Conservation (phyloP, 2,797 vertebrate species). For the Euthynnus affinis region DNA sequence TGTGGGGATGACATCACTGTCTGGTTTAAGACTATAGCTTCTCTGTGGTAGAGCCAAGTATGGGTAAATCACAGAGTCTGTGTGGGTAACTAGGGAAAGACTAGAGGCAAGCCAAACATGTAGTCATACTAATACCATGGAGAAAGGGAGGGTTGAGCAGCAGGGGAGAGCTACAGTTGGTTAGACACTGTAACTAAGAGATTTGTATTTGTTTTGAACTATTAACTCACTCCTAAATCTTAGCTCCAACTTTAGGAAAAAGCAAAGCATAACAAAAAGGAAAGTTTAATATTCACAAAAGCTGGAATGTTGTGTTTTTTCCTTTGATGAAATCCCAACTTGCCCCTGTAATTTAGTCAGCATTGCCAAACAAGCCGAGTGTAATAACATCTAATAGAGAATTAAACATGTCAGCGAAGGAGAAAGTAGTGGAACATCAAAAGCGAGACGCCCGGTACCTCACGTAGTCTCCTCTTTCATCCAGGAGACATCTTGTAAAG, state of each 20-base stretch:
- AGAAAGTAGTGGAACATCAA: constrained; percentile 78
- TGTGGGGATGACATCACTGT: constrained; percentile 77
- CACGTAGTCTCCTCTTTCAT: constrained; percentile 75
- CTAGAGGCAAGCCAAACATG: constrained; percentile 79
- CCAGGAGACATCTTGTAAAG: constrained; percentile 64
- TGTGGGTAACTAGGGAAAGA: constrained; percentile 79
- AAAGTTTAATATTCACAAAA: constrained; percentile 44
- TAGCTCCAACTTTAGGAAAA: constrained; percentile 48
- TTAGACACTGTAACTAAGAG: constrained; percentile 76
- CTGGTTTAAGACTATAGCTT: constrained; percentile 78
- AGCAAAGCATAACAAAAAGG: constrained; percentile 33
- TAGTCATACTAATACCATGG: constrained; percentile 77
- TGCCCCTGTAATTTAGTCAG: constrained; percentile 63
- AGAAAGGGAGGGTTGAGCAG: constrained; percentile 62
- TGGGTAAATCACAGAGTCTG: constrained; percentile 77
- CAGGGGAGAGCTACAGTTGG: constrained; percentile 59
- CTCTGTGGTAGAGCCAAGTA: constrained; percentile 81
- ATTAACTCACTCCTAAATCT: constrained; percentile 59
- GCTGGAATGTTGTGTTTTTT: constrained; percentile 39
- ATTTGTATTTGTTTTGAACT: constrained; percentile 77
- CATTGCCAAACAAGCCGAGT: constrained; percentile 55
- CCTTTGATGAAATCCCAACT: constrained; percentile 64
- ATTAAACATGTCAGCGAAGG: constrained; percentile 68
- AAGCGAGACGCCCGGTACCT: constrained; percentile 58
- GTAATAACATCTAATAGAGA: constrained; percentile 63